phyloP scores from a whole-genome alignment of 2,888 invertebrate species.

The Cyrtodaria siliqua region DNA sequence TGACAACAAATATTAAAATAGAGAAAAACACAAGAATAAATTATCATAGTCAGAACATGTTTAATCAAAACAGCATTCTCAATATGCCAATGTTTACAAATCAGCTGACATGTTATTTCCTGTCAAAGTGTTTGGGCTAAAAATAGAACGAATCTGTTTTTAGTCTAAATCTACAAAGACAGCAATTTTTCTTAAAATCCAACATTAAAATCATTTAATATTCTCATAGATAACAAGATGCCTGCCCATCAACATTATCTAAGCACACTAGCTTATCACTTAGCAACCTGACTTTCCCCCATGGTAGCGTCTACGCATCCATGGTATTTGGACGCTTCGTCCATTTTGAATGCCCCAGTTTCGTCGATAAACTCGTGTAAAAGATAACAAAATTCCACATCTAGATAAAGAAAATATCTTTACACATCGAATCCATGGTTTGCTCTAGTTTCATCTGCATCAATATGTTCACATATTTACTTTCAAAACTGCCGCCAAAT shows the following conservation, averaged over 20 bases:
- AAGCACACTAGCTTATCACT: conserved; percentile 60
- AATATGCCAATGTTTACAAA: conserved; percentile 19
- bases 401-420: conserved; percentile 18
- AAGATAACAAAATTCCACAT: conserved; percentile 11
- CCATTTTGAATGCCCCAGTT: conserved; percentile 56
- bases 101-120: conserved; percentile 4
- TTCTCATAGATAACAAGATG: neutral
- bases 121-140: conserved; percentile 7
- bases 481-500: conserved; percentile 65
- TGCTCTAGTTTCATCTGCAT: conserved; percentile 19
- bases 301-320: conserved; percentile 70
- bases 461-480: conserved; percentile 31
- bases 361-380: neutral
- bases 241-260: conserved; percentile 60
- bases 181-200: neutral
- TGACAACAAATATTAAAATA: no score
- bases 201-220: neutral
- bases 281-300: conserved; percentile 72
- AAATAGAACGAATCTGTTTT: conserved; percentile 19
- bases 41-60: no score
- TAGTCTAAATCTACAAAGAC: neutral
- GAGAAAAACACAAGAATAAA: no score
- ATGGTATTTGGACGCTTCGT: conserved; percentile 71
- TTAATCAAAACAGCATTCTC: no score
- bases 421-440: conserved; percentile 62